Percentiles rank a stretch among this genome's conserved stretches.
Evolutionary conservation across 2,113 vertebrate species (phyloP).

Genomic region (Dasyprocta punctata): DNA sequence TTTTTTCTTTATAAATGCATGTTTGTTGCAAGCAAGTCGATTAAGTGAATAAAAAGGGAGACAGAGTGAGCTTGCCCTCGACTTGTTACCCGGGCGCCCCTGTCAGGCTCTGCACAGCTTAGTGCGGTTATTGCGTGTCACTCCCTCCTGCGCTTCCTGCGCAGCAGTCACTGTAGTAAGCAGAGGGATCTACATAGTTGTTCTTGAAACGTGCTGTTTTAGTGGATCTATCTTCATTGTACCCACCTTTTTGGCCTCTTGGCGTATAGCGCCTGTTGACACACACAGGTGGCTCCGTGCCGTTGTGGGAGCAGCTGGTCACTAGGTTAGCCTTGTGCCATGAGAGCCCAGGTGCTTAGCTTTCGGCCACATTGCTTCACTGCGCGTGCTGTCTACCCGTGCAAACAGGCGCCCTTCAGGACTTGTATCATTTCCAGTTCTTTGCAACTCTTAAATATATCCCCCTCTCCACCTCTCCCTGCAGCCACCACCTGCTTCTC

Average conservation of each 20-base stretch:
- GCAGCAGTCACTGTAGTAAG: fast-evolving
- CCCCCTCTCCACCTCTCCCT: background rate
- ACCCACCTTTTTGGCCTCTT: background rate
- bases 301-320: background rate
- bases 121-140: fast-evolving
- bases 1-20: background rate
- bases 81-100: background rate
- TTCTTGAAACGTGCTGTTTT: background rate
- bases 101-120: background rate
- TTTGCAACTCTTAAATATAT: background rate
- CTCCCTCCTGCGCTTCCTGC: fast-evolving
- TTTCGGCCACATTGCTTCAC: background rate
- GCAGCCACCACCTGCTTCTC: background rate
- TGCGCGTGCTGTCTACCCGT: background rate
- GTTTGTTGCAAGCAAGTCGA: background rate
- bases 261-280: fast-evolving
- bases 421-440: background rate
- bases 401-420: background rate
- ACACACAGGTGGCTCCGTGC: background rate
- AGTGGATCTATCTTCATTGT: fast-evolving
- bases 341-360: background rate
- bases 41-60: background rate
- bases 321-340: fast-evolving
- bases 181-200: background rate
- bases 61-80: background rate